Percentiles rank a stretch among this genome's conserved stretches.
These are phyloP conservation scores for Eupithecia vulgata DNA, from an alignment of 2,888 invertebrate genomes.

Conservation along the genomic window DNA sequence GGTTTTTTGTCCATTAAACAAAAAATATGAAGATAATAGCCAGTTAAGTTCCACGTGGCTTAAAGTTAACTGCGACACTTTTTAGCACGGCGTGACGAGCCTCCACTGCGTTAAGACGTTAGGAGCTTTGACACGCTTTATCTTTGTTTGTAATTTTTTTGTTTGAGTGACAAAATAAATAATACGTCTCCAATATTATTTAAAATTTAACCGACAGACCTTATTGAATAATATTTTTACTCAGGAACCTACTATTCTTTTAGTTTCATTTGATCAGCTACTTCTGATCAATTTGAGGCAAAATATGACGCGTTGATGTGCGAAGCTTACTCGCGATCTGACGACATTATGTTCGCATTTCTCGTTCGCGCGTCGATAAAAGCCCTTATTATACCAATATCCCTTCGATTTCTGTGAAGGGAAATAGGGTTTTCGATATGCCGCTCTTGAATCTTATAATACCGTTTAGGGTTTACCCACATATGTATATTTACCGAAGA, in stretches of 20 bases:
- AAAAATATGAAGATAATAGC: no score
- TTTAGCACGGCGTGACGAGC: no score
- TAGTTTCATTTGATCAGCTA: conserved; percentile 44
- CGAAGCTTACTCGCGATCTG: conserved; percentile 30
- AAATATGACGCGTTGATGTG: conserved; percentile 26
- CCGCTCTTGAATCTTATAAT: conserved; percentile 28
- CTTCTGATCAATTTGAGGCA: neutral
- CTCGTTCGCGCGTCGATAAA: conserved; percentile 51
- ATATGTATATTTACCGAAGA: neutral
- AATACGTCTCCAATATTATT: no score
- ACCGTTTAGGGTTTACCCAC: conserved; percentile 18
- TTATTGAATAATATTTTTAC: no score
- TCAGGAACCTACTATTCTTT: neutral
- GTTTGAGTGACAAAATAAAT: no score
- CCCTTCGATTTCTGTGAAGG: conserved; percentile 53
- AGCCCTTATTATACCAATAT: conserved; percentile 58
- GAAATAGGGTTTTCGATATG: conserved; percentile 49
- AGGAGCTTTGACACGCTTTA: no score
- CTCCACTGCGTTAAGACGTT: no score
- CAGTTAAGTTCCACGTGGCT: no score
- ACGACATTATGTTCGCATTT: conserved; percentile 45
- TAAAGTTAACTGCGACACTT: no score
- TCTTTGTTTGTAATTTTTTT: no score
- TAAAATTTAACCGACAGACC: no score
- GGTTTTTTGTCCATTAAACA: no score